These are phyloP conservation scores for Rhamnusium bicolor DNA, from an alignment of 2,888 invertebrate species.

Conservation along the genomic window DNA sequence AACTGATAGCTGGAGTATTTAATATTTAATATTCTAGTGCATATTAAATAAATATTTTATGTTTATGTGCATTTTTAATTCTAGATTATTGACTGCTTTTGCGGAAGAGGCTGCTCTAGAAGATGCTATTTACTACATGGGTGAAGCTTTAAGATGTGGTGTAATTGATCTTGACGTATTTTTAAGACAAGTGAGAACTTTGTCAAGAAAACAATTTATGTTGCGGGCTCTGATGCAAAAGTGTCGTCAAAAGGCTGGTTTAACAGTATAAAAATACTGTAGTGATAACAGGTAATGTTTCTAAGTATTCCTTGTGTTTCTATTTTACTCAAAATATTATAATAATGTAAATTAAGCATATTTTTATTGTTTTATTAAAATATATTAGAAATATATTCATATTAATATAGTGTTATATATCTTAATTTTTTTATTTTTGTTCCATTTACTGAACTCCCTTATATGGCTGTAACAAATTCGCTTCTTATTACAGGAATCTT, in stretches of 20 bases:
- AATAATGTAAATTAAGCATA: slow-evolving; percentile 41
- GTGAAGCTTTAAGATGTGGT: slow-evolving; percentile 92
- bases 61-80: slow-evolving; percentile 55
- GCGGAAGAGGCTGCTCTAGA: slow-evolving; percentile 98
- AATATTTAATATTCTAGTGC: too few species aligned
- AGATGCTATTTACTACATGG: slow-evolving; percentile 98
- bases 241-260: slow-evolving; percentile 94
- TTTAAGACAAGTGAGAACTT: slow-evolving; percentile 94
- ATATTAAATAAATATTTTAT: too few species aligned
- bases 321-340: slow-evolving; percentile 42
- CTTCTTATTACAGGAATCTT: too few species aligned
- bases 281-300: slow-evolving; percentile 9
- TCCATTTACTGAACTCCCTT: not conserved
- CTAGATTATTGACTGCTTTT: slow-evolving; percentile 90
- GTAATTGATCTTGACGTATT: slow-evolving; percentile 97
- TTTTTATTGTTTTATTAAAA: slow-evolving; percentile 35
- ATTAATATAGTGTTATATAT: slow-evolving; percentile 35
- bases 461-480: too few species aligned
- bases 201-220: slow-evolving; percentile 97
- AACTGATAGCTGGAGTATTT: too few species aligned
- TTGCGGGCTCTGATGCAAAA: slow-evolving; percentile 96
- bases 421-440: slow-evolving; percentile 26
- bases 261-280: slow-evolving; percentile 76
- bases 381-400: slow-evolving; percentile 38
- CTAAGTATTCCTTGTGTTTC: slow-evolving; percentile 12